A percentile compares a stretch with the other conserved stretches of the same genome.
Conservation (phyloP, 2,797 vertebrate genomes). For the Megaceryle alcyon region DNA sequence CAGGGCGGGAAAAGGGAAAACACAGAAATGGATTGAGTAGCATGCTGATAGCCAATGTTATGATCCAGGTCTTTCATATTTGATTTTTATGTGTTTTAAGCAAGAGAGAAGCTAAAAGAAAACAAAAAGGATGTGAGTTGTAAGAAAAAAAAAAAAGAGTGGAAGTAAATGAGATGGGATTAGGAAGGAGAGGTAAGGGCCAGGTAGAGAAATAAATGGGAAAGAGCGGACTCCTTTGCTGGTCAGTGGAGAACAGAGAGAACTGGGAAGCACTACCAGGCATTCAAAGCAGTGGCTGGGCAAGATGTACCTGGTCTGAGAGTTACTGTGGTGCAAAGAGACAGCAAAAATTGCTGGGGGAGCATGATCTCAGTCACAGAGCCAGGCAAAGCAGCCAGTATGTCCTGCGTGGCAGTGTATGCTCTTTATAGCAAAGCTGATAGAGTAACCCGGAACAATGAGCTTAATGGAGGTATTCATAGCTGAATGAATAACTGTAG, state of each 20-base stretch:
- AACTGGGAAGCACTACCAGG: background rate
- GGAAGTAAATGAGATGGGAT: background rate
- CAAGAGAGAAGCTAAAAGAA: background rate
- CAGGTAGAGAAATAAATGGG: background rate
- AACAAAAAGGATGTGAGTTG: background rate
- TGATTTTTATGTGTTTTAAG: background rate
- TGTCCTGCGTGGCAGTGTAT: background rate
- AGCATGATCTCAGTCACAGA: rapidly evolving
- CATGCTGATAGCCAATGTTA: background rate
- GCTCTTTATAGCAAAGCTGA: background rate
- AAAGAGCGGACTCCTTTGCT: background rate
- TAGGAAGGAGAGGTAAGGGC: background rate
- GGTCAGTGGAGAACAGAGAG: background rate
- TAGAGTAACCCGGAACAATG: background rate
- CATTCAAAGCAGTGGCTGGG: background rate
- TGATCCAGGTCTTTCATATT: background rate
- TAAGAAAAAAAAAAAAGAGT: background rate
- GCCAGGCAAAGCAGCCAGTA: background rate
- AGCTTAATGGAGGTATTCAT: background rate
- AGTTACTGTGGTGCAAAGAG: background rate
- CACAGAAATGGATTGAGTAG: background rate
- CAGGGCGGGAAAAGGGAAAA: background rate
- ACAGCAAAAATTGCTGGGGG: background rate
- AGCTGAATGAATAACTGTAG: background rate
- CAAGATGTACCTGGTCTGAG: background rate